Base-by-base conservation (phyloP, 1,140 invertebrate species). In the Samia ricini region DNA sequence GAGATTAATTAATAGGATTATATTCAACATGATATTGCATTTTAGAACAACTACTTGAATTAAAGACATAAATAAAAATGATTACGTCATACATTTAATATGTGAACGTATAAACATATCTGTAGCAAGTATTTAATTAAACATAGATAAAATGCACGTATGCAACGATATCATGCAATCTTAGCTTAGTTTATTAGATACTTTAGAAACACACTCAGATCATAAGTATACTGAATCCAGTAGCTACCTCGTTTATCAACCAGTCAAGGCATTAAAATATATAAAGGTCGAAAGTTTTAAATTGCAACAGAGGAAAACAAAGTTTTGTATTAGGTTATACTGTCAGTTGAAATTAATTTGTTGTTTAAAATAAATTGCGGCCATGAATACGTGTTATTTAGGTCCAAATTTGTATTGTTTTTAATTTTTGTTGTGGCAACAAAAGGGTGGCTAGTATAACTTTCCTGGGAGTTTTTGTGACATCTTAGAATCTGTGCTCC, bases 1-100 rank as follows among this genome's bases (percentile, higher is more conserved):
- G 20, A 8, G 23, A 56, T 56, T 56, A 56, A 56, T 56, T 56
- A 56, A 26, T 56, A 24, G 54, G 8, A 24, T 23, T 56, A n/a
- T n/a, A n/a, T n/a, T n/a, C n/a, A n/a, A n/a, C 54, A 56, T 29
- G 33, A 19, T 12, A 29, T 6, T 52, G 20, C 23, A n/a, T 56
- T 56, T 56, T 29, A 26, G 54, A 56, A 24, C 24, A 56, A 18
- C 29, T 23, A 56, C 54, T 23, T 56, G 3, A 19, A 10, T 18
- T n/a, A 56, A 29, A 23, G 54, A 26, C 29, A 26, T 15, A 23
- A 19, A 56, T 15, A n/a, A 24, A 56, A 56, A 0, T 29, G 24
- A 52, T 52, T 42, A 42, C 8, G 15, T 15, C 10, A 15, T 42
- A 15, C 15, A 42, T 42, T 42, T 15, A 12, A 42, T 42, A 42